phyloP scores from a whole-genome alignment of 2,113 vertebrate genomes.

The Condylura cristata region DNA sequence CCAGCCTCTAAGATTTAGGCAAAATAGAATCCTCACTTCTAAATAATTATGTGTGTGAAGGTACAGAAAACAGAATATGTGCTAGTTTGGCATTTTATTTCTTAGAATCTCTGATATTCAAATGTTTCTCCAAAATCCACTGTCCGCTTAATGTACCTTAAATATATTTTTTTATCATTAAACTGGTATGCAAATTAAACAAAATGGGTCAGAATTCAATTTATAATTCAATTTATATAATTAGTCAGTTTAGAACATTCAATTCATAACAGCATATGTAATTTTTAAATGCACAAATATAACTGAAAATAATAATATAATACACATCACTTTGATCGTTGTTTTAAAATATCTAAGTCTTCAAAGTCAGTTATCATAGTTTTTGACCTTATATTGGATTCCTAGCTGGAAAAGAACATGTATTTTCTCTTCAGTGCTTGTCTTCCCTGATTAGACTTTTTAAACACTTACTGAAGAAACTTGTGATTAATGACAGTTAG shows the following conservation, averaged over 20 bases:
- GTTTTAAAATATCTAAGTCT: not conserved
- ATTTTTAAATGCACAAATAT: not conserved
- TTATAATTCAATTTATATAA: not conserved
- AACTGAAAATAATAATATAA: conserved; percentile 42
- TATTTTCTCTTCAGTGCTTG: conserved; percentile 47
- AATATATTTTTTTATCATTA: not conserved
- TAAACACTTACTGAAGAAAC: conserved; percentile 70
- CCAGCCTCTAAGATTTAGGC: not conserved
- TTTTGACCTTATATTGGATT: not conserved
- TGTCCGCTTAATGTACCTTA: not conserved
- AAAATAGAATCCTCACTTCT: not conserved
- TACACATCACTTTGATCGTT: not conserved
- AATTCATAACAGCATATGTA: not conserved
- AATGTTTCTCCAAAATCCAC: not conserved
- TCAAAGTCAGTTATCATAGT: not conserved
- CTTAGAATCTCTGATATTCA: not conserved
- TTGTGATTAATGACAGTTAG: conserved; percentile 73
- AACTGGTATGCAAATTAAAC: not conserved
- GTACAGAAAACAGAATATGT: not conserved
- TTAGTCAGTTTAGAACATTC: not conserved
- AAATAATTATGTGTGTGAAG: not conserved
- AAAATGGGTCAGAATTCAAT: not conserved
- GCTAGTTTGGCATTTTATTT: not conserved
- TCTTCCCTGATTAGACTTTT: conserved; percentile 61
- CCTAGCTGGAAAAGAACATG: not conserved